phyloP scores from a whole-genome alignment of 2,797 vertebrate genomes.

The Mionectes olivaceus region DNA sequence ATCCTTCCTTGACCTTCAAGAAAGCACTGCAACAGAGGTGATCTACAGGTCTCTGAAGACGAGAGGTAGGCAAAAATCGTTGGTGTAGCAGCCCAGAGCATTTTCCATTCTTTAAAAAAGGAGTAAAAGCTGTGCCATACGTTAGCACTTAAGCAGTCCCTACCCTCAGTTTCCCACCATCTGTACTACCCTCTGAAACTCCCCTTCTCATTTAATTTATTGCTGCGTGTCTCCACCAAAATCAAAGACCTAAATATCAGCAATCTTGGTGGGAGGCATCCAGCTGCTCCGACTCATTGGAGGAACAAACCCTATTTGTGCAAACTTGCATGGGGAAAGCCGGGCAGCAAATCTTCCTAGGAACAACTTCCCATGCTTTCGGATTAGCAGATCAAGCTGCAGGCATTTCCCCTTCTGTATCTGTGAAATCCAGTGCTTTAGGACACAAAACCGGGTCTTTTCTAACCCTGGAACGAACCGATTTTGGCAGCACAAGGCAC shows the following conservation, averaged over 20 bases:
- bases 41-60: neutral
- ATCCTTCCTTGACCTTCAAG: neutral
- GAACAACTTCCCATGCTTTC: conserved; percentile 33
- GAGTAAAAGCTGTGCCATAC: conserved; percentile 20
- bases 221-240: neutral
- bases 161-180: conserved; percentile 55
- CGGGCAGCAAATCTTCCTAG: neutral
- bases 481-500: neutral
- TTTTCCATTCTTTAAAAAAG: neutral
- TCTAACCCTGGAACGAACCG: conserved; percentile 53
- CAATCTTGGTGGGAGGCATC: conserved; percentile 55
- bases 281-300: conserved; percentile 2
- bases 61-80: neutral
- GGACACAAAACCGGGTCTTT: conserved; percentile 12
- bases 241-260: conserved; percentile 29
- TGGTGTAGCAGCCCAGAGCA: neutral
- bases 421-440: conserved; percentile 12
- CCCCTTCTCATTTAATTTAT: conserved; percentile 3
- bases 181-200: conserved; percentile 22
- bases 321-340: neutral
- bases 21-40: neutral
- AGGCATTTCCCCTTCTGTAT: neutral
- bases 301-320: neutral
- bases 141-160: conserved; percentile 13
- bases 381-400: conserved; percentile 32